Base-by-base conservation (phyloP, 1,140 invertebrate genomes). In the Brachionus angularis region DNA sequence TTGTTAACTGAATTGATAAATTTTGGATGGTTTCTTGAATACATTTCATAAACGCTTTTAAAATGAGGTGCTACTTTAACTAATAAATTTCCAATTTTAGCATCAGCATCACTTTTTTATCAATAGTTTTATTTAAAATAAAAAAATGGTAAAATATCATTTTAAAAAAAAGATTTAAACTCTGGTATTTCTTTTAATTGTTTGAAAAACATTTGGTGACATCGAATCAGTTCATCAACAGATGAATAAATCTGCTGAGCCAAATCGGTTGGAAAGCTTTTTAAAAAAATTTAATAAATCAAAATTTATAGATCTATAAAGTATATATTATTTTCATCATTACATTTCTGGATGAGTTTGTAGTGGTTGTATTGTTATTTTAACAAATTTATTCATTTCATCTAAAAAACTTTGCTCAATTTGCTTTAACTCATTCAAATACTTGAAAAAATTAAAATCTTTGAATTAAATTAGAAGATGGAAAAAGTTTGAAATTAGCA, bases 1-100 rank as follows among this genome's bases (percentile, higher is more conserved):
- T 89, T 89, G 79, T 94, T 91, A 73, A 98, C 83, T 73, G 96
- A 87, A 76, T 88, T 89, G 36, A 95, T 91, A 76, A 93, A 92
- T 78, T 87, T 87, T 0, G 94, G 94, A 86, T 98, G 94, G 75
- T 89, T 88, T 71, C 86, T 85, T 83, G 93, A 96, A 79, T 98
- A 98, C 14, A 83, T 83, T 74, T 88, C 86, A 81, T 96, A 91
- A 23, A 93, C 86, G 72, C 85, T 81, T 81, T 95, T 94, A 58
- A 98, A 85, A 77, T 86, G 86, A 16, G 90, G 87, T 7, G 94
- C 94, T 79, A 88, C 86, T 49, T 87, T 88, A 42, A 98, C 80
- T 78, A 97, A 96, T 1, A 94, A 82, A 76, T 90, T 91, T 5
- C 95, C 95, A 69, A 98, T 87, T 77, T 90, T 85, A 1, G 42